phyloP scores from a whole-genome alignment of 2,797 vertebrate genomes.

The Smutsia gigantea region DNA sequence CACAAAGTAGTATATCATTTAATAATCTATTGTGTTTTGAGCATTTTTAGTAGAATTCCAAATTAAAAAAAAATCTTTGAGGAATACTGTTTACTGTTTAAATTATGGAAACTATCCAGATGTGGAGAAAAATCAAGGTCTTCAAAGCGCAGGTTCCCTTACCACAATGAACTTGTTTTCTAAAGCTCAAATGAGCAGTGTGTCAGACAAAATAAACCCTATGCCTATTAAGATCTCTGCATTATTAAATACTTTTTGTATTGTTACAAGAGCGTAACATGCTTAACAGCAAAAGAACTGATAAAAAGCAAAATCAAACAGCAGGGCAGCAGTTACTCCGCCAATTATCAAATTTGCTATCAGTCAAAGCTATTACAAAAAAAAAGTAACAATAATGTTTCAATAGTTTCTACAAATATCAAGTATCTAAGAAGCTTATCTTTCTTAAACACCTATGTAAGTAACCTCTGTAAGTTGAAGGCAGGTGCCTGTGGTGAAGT shows the following conservation, averaged over 20 bases:
- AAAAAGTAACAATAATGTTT: slow-evolving; percentile 28
- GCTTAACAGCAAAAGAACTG: neutral
- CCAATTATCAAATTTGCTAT: slow-evolving; percentile 13
- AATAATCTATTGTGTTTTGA: neutral
- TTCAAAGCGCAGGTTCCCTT: slow-evolving; percentile 5
- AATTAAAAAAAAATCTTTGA: neutral
- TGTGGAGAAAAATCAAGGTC: neutral
- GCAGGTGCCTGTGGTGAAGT: neutral
- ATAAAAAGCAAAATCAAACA: slow-evolving; percentile 33
- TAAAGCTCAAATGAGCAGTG: neutral
- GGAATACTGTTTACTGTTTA: neutral
- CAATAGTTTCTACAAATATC: slow-evolving; percentile 34
- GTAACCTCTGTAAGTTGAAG: neutral
- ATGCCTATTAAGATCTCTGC: neutral
- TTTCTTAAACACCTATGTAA: slow-evolving; percentile 15
- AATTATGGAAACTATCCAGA: neutral
- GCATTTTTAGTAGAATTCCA: slow-evolving; percentile 13
- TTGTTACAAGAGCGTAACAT: slow-evolving; percentile 6
- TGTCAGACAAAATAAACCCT: slow-evolving; percentile 33
- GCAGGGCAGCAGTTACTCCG: neutral
- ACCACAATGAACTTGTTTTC: slow-evolving; percentile 24
- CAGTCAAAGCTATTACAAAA: neutral
- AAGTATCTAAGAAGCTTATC: neutral
- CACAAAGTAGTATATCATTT: neutral
- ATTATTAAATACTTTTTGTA: neutral